These are phyloP conservation scores for Dasypus novemcinctus DNA, from an alignment of 2,113 vertebrate genomes.

Conservation along the genomic window DNA sequence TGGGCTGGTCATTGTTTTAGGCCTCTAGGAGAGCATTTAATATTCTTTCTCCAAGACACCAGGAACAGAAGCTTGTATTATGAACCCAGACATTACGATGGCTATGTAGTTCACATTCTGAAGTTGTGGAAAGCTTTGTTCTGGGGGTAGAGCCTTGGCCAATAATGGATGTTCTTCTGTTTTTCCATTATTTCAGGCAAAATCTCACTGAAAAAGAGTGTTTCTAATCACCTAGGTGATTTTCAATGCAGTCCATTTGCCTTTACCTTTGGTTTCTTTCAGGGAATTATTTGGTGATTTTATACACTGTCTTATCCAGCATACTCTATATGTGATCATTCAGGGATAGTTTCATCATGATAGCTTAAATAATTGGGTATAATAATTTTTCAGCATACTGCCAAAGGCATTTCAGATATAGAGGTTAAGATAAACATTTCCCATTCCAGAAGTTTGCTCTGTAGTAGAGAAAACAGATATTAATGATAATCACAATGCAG, in stretches of 20 bases:
- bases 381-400: background rate
- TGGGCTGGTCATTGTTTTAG: background rate
- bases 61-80: background rate
- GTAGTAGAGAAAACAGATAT: background rate
- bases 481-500: background rate
- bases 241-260: background rate
- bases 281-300: slow-evolving; percentile 19
- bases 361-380: background rate
- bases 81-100: background rate
- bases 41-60: background rate
- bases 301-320: background rate
- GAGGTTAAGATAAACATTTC: background rate
- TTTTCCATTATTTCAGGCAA: background rate
- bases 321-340: background rate
- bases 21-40: background rate
- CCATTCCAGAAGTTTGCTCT: background rate
- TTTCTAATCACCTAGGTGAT: background rate
- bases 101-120: background rate
- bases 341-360: background rate
- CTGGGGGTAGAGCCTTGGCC: background rate
- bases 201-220: background rate
- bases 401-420: background rate
- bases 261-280: background rate
- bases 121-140: background rate
- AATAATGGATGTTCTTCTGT: background rate